A percentile compares a stretch with the other conserved stretches of the same genome.
Conservation (phyloP, 2,113 vertebrate genomes). For the Anser cygnoides region DNA sequence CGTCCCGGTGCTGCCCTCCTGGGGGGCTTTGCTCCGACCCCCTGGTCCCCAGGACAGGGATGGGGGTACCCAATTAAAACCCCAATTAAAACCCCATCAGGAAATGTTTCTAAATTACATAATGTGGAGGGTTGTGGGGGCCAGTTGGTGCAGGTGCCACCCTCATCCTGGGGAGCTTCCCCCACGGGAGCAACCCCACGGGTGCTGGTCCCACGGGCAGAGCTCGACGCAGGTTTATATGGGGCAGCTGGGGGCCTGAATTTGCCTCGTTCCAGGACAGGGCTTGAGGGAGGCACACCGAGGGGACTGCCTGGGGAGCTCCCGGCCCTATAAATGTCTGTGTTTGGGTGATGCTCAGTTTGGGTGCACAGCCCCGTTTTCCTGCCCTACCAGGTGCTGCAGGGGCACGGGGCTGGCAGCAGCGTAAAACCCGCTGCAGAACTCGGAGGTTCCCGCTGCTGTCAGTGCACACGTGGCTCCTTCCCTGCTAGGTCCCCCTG, state of each 20-base stretch:
- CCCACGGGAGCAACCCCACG: neutral
- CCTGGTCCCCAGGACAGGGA: neutral
- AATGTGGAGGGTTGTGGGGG: neutral
- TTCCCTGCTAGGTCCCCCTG: rapidly evolving
- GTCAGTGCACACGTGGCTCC: neutral
- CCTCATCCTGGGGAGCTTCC: neutral
- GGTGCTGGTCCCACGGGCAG: neutral
- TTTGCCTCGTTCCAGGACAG: neutral
- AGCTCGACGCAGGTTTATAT: neutral
- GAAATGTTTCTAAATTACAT: neutral
- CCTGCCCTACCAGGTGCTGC: neutral
- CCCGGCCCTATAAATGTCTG: neutral
- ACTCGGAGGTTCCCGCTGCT: neutral
- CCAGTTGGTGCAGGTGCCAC: neutral
- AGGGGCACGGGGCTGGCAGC: rapidly evolving
- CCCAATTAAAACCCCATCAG: neutral
- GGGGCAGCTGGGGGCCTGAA: neutral
- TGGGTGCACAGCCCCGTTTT: neutral
- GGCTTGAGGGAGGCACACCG: neutral
- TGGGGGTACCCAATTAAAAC: neutral
- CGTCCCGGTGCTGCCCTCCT: neutral
- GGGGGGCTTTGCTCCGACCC: neutral
- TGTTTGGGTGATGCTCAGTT: neutral
- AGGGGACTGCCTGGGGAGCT: neutral
- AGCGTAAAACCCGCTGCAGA: neutral